Base-by-base conservation (phyloP, 2,113 vertebrate species). In the Mormyrus iriodes region DNA sequence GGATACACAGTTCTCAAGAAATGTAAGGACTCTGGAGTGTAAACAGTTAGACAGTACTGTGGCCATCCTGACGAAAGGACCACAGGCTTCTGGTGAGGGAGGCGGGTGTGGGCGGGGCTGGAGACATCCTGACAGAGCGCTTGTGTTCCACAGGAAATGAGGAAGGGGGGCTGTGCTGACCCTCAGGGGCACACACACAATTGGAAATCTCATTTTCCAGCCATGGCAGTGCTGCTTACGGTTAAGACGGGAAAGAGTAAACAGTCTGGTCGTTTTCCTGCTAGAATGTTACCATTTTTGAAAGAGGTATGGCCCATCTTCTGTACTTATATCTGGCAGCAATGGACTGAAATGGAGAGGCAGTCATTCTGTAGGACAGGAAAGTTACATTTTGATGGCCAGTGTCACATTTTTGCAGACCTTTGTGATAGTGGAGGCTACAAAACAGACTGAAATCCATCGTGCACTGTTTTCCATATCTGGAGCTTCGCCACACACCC, bases 31-130 rank as follows among this genome's bases (percentile, higher is more conserved):
- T 88, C 48, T 88, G 90, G 90, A 90, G 89, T 94, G 94, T 95
- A 95, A 95, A 95, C 94, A 90, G 91, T 91, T 91, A 83, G 89
- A 76, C 87, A 79, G 89, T 85, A 89, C 89, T 90, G 84, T 84
- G 88, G 76, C 83, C 69, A 89, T 61, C 88, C 49, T 83, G 44
- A 88, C 8, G 24, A n/a, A 31, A 46, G 87, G 44, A 49, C 31
- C 53, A 49, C 82, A 85, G 82, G 12, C 91, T 92, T 86, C 42
- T 82, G 91, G 48, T 31, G 82, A 27, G 89, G 52, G 27, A 39
- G 88, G 79, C 85, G 76, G 69, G 89, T 21, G 13, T 82, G 88
- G 90, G 90, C 91, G 1, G 55, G 21, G 31, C 52, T 10, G 31
- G n/a, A 53, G 31, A 53, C 19, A 90, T 82, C 69, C 69, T 79